Evolutionary conservation across 2,888 invertebrate species (phyloP), one percentile per base, ranked within the genome.

Genomic region (Gibbula magus): DNA sequence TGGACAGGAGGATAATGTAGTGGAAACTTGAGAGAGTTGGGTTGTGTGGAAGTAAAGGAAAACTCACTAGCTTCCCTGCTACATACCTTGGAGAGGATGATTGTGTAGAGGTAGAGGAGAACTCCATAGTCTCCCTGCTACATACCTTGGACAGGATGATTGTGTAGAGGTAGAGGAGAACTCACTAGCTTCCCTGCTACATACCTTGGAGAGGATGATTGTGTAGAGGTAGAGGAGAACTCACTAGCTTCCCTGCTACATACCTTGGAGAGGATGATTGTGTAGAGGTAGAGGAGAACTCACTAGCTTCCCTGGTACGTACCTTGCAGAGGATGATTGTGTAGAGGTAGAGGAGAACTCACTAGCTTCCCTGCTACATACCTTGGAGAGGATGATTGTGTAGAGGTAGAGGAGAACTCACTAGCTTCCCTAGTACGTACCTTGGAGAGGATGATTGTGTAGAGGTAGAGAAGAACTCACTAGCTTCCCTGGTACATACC

Each of bases 391-490:
- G n/a, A n/a, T n/a, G n/a, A 35, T 5, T 7, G 5, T 13, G 13
- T 45, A 45, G 1, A 10, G 45, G 1, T 45, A 13, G 13, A 45
- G 45, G 1, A 10, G 45, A 45, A 45, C 45, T 45, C 45, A 3
- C 3, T 35, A 35, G 35, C 7, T 7, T 45, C 10, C 13, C 1
- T 8, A 13, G 10, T 45, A 45, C 81, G 79, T 85, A 91, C 91
- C 88, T 92, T 92, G 5, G 98, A 97, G 88, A 96, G 95, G 92
- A 98, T 95, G 89, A 98, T 96, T 91, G 97, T 97, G 94, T 98
- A 98, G 90, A 98, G 95, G 92, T 98, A 96, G 78, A 97, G 94
- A 82, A 91, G 91, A 82, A 91, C 93, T 83, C 89, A 93, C 89
- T 85, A 91, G 70, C 85, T 86, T 5, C 87, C 84, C 75, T 87